Evolutionary conservation across 2,888 invertebrate species (phyloP).

Genomic region (Microctonus brassicae): DNA sequence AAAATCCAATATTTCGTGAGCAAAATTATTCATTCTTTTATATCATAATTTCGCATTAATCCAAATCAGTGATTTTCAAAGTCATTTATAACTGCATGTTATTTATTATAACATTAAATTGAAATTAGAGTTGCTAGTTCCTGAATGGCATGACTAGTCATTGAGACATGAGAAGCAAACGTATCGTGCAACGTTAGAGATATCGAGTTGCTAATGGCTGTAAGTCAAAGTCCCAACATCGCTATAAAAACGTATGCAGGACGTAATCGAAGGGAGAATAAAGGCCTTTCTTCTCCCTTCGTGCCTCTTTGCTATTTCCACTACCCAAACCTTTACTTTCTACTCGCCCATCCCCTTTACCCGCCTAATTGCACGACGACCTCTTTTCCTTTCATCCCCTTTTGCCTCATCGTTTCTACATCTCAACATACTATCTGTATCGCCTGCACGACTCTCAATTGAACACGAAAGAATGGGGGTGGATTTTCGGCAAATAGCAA

Average conservation of each 20-base stretch:
- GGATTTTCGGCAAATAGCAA: conserved; percentile 45
- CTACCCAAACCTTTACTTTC: not conserved
- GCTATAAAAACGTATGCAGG: conserved; percentile 60
- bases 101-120: too few relatives aligned
- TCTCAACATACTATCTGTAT: not conserved
- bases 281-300: conserved; percentile 39
- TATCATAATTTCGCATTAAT: too few relatives aligned
- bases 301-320: not conserved
- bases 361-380: conserved; percentile 58
- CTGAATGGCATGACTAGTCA: too few relatives aligned
- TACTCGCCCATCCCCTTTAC: conserved; percentile 29
- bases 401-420: conserved; percentile 34
- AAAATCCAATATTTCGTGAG: too few relatives aligned
- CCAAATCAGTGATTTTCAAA: too few relatives aligned
- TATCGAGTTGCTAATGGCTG: conserved; percentile 67
- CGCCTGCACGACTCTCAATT: not conserved
- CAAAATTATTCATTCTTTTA: too few relatives aligned
- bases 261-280: conserved; percentile 62
- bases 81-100: too few relatives aligned
- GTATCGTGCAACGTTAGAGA: conserved; percentile 19
- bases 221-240: conserved; percentile 51
- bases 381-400: conserved; percentile 48
- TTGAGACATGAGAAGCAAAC: conserved; percentile 1
- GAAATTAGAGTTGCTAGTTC: too few relatives aligned
- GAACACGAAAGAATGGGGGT: not conserved